Conservation (phyloP, 1,140 invertebrate species). For the Olivierus martensii region DNA sequence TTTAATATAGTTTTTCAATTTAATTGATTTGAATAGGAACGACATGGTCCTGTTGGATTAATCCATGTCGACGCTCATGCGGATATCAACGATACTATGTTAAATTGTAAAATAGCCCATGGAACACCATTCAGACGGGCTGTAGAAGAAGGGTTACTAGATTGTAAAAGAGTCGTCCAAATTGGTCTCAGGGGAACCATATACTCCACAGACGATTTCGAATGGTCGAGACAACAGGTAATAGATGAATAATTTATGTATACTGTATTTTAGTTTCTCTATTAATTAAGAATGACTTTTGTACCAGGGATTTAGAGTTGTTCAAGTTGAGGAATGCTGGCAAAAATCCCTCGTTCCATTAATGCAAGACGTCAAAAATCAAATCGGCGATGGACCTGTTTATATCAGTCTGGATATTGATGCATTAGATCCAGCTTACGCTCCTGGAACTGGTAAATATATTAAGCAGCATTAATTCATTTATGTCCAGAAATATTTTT, state of each 20-base stretch:
- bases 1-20: neutral
- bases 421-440: conserved; percentile 13
- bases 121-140: conserved; percentile 32
- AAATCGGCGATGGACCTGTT: conserved; percentile 11
- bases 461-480: too few species aligned
- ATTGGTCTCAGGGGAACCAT: conserved; percentile 29
- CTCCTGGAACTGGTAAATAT: conserved; percentile 14
- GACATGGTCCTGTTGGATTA: conserved; percentile 29
- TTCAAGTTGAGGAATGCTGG: conserved; percentile 15
- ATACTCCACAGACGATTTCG: conserved; percentile 23
- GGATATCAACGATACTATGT: conserved; percentile 26
- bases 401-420: conserved; percentile 15
- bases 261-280: neutral
- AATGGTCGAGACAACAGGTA: conserved; percentile 26
- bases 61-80: conserved; percentile 31
- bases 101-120: conserved; percentile 28
- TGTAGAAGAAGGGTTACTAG: conserved; percentile 30
- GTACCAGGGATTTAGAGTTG: conserved; percentile 6
- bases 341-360: conserved; percentile 4
- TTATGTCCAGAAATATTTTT: too few species aligned
- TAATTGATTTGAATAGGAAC: conserved; percentile 22
- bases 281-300: neutral
- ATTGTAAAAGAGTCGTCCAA: conserved; percentile 29
- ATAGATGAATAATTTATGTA: neutral
- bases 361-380: conserved; percentile 8